Conservation (phyloP, 2,797 vertebrate genomes). For the Halcyon leucocephala region DNA sequence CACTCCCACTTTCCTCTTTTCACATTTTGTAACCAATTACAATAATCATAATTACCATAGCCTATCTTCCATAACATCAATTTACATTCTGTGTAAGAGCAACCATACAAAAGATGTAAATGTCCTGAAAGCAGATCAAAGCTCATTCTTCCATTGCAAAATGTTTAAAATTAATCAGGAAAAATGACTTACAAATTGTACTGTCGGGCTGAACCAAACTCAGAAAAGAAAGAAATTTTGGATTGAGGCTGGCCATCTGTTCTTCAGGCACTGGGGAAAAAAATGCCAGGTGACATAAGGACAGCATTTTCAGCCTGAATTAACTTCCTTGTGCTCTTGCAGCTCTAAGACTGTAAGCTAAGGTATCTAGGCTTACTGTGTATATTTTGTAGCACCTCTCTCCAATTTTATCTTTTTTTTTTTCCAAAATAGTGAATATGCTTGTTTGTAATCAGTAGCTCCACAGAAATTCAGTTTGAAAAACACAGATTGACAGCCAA, state of each 20-base stretch:
- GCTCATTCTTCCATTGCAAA: slow-evolving; percentile 11
- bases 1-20: background rate
- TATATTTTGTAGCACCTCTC: background rate
- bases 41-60: slow-evolving; percentile 24
- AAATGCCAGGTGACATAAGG: background rate
- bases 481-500: background rate
- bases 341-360: background rate
- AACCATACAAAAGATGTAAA: slow-evolving; percentile 22
- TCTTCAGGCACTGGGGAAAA: background rate
- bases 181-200: slow-evolving; percentile 20
- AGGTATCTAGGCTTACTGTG: background rate
- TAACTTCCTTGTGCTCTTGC: background rate
- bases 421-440: background rate
- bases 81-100: slow-evolving; percentile 36
- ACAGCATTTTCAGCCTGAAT: background rate
- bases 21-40: slow-evolving; percentile 11
- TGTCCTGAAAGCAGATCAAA: slow-evolving; percentile 58
- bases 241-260: slow-evolving; percentile 9
- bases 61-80: slow-evolving; percentile 5
- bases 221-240: background rate
- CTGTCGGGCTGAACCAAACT: background rate
- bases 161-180: slow-evolving; percentile 29
- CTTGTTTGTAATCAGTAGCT: background rate
- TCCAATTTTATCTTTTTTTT: background rate
- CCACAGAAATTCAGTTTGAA: background rate